These are phyloP conservation scores for Phrynocephalus guinanensis DNA, from an alignment of 2,797 vertebrate species.

Conservation along the genomic window DNA sequence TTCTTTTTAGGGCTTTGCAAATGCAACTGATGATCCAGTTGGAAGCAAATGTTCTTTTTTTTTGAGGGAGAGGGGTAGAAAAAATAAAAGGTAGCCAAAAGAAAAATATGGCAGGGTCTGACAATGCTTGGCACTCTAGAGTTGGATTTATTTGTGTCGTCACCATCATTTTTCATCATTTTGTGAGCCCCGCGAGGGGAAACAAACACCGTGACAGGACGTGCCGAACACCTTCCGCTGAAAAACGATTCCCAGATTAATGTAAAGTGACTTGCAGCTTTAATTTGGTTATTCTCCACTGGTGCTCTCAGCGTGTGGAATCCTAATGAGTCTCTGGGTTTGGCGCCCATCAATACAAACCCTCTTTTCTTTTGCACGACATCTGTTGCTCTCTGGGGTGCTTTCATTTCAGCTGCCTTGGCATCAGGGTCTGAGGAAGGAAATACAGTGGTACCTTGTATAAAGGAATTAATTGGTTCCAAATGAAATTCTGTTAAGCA, in stretches of 20 bases:
- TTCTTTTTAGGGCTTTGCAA: too few relatives aligned
- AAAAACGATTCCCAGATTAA: conserved; percentile 52
- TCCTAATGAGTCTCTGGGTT: conserved; percentile 47
- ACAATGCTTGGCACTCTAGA: neutral
- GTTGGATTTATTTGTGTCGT: conserved; percentile 19
- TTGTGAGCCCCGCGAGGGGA: conserved; percentile 13
- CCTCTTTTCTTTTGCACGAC: conserved; percentile 27
- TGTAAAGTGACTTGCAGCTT: conserved; percentile 59
- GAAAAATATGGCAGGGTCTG: neutral
- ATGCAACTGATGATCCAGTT: neutral
- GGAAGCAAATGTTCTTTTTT: neutral
- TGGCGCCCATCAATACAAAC: conserved; percentile 32
- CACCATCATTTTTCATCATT: conserved; percentile 45
- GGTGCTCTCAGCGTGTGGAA: conserved; percentile 46
- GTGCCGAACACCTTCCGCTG: conserved; percentile 31
- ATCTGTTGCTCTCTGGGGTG: conserved; percentile 44
- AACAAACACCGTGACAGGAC: conserved; percentile 10
- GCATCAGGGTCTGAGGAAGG: neutral
- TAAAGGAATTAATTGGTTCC: too few relatives aligned
- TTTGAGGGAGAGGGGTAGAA: neutral
- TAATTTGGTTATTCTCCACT: conserved; percentile 67
- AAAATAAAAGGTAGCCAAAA: neutral
- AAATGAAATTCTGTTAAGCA: too few relatives aligned
- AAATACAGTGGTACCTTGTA: neutral
- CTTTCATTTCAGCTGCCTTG: conserved; percentile 4